These are phyloP conservation scores for Actenoides lindsayi DNA, from an alignment of 2,113 vertebrate genomes.

Conservation along the genomic window DNA sequence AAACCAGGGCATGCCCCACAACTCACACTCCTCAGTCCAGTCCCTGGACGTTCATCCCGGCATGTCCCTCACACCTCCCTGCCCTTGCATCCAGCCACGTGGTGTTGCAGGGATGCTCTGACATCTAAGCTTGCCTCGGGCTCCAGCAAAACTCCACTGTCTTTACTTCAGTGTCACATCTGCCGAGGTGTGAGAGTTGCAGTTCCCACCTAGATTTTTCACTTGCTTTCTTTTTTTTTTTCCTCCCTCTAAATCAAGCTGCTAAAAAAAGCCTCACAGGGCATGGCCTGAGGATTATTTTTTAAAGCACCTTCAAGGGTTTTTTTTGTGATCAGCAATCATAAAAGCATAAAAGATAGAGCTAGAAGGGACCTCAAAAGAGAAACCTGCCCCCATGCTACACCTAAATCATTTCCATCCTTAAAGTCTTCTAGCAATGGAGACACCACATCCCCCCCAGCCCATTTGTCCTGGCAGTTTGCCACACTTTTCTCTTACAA, in stretches of 20 bases:
- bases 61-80: background rate
- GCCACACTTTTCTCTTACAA: background rate
- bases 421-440: background rate
- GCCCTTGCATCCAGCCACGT: fast-evolving
- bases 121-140: fast-evolving
- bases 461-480: background rate
- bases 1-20: background rate
- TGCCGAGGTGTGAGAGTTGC: background rate
- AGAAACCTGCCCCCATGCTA: background rate
- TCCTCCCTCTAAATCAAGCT: background rate
- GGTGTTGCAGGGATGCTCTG: background rate
- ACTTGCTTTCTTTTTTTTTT: background rate
- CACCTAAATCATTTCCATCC: background rate
- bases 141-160: background rate
- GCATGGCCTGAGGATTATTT: background rate
- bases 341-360: background rate
- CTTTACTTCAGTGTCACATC: background rate
- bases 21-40: fast-evolving
- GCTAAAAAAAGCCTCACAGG: background rate
- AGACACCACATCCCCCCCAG: background rate
- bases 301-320: background rate
- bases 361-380: background rate
- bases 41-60: fast-evolving
- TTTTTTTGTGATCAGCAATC: conserved; percentile 8
- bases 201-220: background rate